A percentile compares a stretch with the other conserved stretches of the same genome.
Conservation (phyloP, 2,113 vertebrate genomes). For the Macrotis lagotis region DNA sequence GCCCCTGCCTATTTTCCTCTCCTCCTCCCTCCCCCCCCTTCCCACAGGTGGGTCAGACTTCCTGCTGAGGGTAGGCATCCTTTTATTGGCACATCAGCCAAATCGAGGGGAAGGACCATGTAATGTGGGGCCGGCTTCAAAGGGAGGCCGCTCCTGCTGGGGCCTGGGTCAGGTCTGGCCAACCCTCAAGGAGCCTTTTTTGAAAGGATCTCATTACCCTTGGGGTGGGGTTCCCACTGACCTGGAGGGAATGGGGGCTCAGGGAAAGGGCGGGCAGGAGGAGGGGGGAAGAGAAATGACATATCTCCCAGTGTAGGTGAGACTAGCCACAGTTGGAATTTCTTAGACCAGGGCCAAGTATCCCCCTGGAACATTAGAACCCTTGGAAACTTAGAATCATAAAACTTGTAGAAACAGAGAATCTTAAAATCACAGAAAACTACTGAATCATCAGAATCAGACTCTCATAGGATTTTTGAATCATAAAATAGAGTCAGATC, state of each 20-base stretch:
- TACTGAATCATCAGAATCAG: background rate
- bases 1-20: conserved; percentile 26
- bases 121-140: conserved; percentile 73
- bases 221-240: background rate
- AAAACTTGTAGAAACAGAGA: background rate
- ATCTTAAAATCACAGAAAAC: background rate
- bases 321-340: background rate
- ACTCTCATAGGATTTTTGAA: background rate
- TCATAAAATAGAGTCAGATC: background rate
- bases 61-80: conserved; percentile 75
- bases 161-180: conserved; percentile 73
- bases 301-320: background rate
- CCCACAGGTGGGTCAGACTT: conserved; percentile 62
- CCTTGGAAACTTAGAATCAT: background rate
- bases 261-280: background rate
- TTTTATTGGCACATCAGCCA: conserved; percentile 71
- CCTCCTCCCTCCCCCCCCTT: background rate
- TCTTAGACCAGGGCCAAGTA: background rate
- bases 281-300: background rate
- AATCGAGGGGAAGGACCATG: conserved; percentile 66
- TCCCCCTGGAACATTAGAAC: background rate
- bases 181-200: conserved; percentile 72
- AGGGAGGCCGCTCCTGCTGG: conserved; percentile 70
- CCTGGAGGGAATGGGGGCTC: background rate
- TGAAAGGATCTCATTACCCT: conserved; percentile 78